phyloP scores from a whole-genome alignment of 2,797 vertebrate species.

The Craterocephalus amniculus region DNA sequence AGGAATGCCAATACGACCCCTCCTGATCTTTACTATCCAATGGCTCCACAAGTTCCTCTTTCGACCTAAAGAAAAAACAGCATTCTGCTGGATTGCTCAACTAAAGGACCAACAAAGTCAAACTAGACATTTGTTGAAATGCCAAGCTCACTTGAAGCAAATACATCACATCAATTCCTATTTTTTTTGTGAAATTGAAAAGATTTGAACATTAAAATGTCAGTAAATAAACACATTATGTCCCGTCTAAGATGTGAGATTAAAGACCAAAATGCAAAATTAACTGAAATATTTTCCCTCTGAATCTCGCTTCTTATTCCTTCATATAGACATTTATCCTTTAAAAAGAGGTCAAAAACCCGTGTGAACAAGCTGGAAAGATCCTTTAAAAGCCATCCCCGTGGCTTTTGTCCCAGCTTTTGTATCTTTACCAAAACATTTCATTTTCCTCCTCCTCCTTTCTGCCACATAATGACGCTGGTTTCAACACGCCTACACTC shows the following conservation, averaged over 20 bases:
- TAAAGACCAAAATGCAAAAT: slow-evolving; percentile 17
- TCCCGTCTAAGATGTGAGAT: background rate
- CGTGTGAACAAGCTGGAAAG: background rate
- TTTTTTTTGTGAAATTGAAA: background rate
- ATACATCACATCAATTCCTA: background rate
- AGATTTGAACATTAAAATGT: background rate
- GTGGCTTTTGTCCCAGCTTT: background rate
- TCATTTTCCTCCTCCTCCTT: slow-evolving; percentile 16
- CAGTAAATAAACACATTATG: background rate
- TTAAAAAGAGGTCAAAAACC: background rate
- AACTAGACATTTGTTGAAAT: background rate
- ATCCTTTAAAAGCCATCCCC: background rate
- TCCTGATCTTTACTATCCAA: slow-evolving; percentile 69
- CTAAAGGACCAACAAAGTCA: slow-evolving; percentile 40
- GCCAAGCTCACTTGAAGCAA: background rate
- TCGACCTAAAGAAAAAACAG: slow-evolving; percentile 37
- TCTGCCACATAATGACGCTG: slow-evolving; percentile 17
- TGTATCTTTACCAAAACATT: slow-evolving; percentile 1
- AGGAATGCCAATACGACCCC: slow-evolving; percentile 45
- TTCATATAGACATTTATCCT: slow-evolving; percentile 7
- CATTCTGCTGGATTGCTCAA: slow-evolving; percentile 41
- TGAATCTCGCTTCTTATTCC: slow-evolving; percentile 4
- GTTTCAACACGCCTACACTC: slow-evolving; percentile 24
- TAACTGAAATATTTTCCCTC: slow-evolving; percentile 25
- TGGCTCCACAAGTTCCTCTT: slow-evolving; percentile 74